Evolutionary conservation across 2,797 vertebrate species (phyloP), one percentile per base, ranked within the genome.

Genomic region (Arnoldichthys spilopterus): DNA sequence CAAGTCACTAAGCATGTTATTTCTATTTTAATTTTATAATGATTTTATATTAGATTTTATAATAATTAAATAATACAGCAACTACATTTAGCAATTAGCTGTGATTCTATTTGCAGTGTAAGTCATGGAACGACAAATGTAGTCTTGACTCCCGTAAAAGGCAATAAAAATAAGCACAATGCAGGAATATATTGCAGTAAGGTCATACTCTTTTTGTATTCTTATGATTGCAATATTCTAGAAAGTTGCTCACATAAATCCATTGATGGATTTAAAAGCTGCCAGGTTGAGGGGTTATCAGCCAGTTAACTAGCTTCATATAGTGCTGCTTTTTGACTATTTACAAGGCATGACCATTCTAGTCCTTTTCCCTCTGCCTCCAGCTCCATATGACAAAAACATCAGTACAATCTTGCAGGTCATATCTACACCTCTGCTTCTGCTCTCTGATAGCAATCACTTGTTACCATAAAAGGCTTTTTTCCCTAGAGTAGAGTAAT

Each of bases 401-500:
- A 74, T 74, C 66, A 70, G 64, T 18, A 24, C 43, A n/a, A 43
- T 43, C 61, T 26, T 75, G 28, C 37, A 54, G 54, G 67, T 76
- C 59, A 40, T 51, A n/a, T n/a, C n/a, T n/a, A n/a, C n/a, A n/a
- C n/a, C 54, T 67, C 63, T 49, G 47, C 61, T 72, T n/a, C 56
- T 51, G 54, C 43, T 78, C 43, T 71, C 34, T 34, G 64, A 28
- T 72, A 13, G 58, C 45, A 54, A 59, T 26, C 28, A 18, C n/a
- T 71, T 20, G 66, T 24, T 40, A 76, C 81, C 61, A 79, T 79
- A 82, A 72, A 82, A 79, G 72, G 66, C 2, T 2, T 61, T 67
- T 82, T 77, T 77, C 63, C 76, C 16, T 4, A n/a, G 59, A 63
- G 56, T 58, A 40, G 24, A 79, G 61, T 67, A 15, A 54, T 58